Evolutionary conservation across 2,797 vertebrate genomes (phyloP).

Genomic region (Paramormyrops hopkinsi): DNA sequence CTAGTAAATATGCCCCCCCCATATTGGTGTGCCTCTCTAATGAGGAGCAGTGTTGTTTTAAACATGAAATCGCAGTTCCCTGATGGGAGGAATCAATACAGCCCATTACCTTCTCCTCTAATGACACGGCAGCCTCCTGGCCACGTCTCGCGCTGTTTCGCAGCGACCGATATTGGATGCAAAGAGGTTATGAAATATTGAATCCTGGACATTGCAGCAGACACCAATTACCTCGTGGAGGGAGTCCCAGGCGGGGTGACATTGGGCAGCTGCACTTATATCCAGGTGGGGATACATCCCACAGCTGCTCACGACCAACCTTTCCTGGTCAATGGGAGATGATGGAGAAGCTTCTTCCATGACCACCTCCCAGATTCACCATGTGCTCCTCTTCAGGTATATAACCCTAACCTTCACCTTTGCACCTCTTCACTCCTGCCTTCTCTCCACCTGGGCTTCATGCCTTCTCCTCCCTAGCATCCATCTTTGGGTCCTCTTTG

Average conservation of each 20-base stretch:
- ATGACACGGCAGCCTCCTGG: conserved; percentile 50
- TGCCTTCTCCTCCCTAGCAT: background rate
- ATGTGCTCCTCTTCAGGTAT: background rate
- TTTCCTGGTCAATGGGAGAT: background rate
- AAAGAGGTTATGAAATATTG: conserved; percentile 72
- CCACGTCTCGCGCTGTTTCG: conserved; percentile 60
- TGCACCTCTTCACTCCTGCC: background rate
- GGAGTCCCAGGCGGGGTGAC: conserved; percentile 54
- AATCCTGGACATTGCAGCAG: conserved; percentile 63
- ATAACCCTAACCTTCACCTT: background rate
- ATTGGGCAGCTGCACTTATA: background rate
- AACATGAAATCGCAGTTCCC: conserved; percentile 69
- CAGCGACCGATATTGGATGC: conserved; percentile 62
- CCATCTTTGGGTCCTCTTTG: background rate
- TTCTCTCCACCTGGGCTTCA: background rate
- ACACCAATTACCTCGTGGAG: conserved; percentile 65
- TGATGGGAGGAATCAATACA: conserved; percentile 63
- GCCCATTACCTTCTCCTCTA: conserved; percentile 68
- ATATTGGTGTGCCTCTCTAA: conserved; percentile 41
- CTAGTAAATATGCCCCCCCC: conserved; percentile 32
- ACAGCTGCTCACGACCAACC: background rate
- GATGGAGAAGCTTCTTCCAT: background rate
- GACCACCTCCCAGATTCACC: background rate
- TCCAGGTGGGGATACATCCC: background rate
- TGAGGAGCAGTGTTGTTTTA: conserved; percentile 76